phyloP scores from a whole-genome alignment of 2,888 invertebrate genomes.

The Acanthoscelides obtectus region DNA sequence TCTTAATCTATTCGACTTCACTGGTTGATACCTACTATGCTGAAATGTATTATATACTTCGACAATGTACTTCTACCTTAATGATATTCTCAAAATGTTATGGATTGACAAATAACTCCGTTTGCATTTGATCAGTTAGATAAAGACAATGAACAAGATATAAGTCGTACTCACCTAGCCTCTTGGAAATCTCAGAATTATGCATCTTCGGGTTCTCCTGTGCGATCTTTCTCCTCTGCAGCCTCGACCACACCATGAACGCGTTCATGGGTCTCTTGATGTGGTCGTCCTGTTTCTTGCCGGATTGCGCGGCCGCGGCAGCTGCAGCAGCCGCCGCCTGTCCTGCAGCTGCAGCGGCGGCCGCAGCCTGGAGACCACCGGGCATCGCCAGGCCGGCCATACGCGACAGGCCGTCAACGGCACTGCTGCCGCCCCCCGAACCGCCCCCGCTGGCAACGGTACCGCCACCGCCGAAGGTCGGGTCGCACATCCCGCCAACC shows the following conservation, averaged over 20 bases:
- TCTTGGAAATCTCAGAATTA: constrained; percentile 93
- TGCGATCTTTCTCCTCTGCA: constrained; percentile 90
- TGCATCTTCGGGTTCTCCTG: constrained; percentile 99
- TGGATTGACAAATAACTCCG: too few species aligned
- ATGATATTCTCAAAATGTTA: not conserved
- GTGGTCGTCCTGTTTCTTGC: constrained; percentile 73
- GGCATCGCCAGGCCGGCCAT: constrained; percentile 55
- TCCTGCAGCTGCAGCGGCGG: constrained; percentile 39
- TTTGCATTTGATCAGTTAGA: not conserved
- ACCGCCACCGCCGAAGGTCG: constrained; percentile 41
- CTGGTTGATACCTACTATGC: too few species aligned
- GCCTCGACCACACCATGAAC: constrained; percentile 96
- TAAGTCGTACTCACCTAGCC: constrained; percentile 65
- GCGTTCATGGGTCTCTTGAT: constrained; percentile 98
- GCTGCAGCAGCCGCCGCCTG: constrained; percentile 1
- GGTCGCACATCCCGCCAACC: constrained; percentile 61
- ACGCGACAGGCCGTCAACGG: constrained; percentile 58
- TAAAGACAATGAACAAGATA: not conserved
- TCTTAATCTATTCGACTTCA: too few species aligned
- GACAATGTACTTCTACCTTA: too few species aligned
- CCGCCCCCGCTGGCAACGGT: constrained; percentile 44
- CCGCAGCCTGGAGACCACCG: constrained; percentile 48
- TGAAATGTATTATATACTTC: too few species aligned
- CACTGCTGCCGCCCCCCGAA: constrained; percentile 56
- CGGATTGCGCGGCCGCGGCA: constrained; percentile 48